Base-by-base conservation (phyloP, 2,113 vertebrate genomes). In the Anser brachyrhynchus region DNA sequence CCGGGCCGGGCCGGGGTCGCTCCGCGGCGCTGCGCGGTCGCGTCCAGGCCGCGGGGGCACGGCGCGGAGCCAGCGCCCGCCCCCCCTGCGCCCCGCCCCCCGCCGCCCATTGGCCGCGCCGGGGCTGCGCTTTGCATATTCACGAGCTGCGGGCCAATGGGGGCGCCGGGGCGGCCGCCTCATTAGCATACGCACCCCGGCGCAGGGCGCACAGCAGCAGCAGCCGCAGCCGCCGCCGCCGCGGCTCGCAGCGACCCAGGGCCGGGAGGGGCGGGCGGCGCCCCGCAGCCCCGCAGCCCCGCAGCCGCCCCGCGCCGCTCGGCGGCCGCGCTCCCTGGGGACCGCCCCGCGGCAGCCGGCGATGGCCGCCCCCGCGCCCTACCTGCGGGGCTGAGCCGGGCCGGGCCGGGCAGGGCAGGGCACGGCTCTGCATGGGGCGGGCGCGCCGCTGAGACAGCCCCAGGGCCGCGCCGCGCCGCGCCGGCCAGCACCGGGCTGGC, bases 121-220 rank as follows among this genome's bases (percentile, higher is more conserved):
- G 3, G 5, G 9, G 10, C 28, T 3, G 0, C 2, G 1, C 5
- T 94, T 84, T 94, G 82, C 92, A 91, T 97, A 70, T 73, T 44
- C 8, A 7, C n/a, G 16, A 3, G 17, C 72, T 58, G 19, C 73
- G 17, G 49, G 7, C 94, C 91, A 95, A 90, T 94, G 5, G 70
- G 9, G 3, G 25, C 3, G 55, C 11, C 52, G 66, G 52, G n/a
- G 79, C 18, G 84, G 59, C 23, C 2, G 22, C 1, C 5, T 82
- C 62, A 84, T 95, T 96, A 87, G 84, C 93, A 94, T 93, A 89
- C 17, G 79, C 93, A 91, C 93, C 93, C 75, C 77, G 70, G 71
- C 75, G 39, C 44, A 64, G 59, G 46, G 86, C 58, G 87, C n/a
- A 72, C 73, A 84, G 5, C 46, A 15, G 84, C 33, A 5, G 65